These are phyloP conservation scores for Rutpela maculata DNA, from an alignment of 2,888 invertebrate species.

Conservation along the genomic window DNA sequence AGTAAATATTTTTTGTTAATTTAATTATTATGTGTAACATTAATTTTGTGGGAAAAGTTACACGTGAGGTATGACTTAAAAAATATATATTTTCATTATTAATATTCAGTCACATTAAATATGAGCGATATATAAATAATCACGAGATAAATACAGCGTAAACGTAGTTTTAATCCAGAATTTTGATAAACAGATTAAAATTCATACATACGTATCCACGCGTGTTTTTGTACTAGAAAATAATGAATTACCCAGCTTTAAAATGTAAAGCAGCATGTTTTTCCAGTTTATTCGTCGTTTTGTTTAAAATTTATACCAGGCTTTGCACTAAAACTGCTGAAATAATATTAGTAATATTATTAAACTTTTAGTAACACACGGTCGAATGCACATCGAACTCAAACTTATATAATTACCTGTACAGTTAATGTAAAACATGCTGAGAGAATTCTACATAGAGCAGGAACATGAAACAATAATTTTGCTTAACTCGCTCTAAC, in stretches of 20 bases:
- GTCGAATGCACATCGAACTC: not conserved
- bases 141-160: not conserved
- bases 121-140: not conserved
- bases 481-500: too few species aligned
- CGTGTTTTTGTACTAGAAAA: conserved; percentile 8
- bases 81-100: not conserved
- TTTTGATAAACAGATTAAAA: conserved; percentile 23
- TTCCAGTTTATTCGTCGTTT: conserved; percentile 27
- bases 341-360: not conserved
- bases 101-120: too few species aligned
- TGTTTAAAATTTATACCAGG: conserved; percentile 1
- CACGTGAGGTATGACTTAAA: not conserved
- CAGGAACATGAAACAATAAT: too few species aligned
- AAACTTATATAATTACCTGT: too few species aligned
- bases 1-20: too few species aligned
- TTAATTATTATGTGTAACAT: not conserved
- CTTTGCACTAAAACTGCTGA: conserved; percentile 5
- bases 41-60: not conserved
- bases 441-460: too few species aligned
- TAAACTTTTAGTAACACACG: conserved; percentile 10
- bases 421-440: too few species aligned
- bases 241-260: conserved; percentile 3
- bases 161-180: not conserved
- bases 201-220: not conserved
- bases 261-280: conserved; percentile 3